These are phyloP conservation scores for Drosophila falleni DNA, from an alignment of 2,888 invertebrate species.

Conservation along the genomic window DNA sequence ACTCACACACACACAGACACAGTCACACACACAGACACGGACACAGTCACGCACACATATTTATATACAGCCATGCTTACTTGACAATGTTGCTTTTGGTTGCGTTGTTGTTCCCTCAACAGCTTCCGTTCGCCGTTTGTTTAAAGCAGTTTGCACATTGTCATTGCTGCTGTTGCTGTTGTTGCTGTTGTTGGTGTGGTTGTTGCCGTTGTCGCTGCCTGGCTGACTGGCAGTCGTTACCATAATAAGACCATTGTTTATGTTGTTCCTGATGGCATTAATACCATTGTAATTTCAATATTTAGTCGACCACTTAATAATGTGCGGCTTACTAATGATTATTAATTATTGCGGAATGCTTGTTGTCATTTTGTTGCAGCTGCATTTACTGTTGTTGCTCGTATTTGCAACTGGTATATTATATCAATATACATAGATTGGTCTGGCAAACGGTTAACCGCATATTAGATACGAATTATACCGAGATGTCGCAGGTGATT, in stretches of 20 bases:
- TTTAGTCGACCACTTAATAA: conserved; percentile 81
- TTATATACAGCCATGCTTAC: not conserved
- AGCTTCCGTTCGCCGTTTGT: conserved; percentile 58
- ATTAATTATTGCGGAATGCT: conserved; percentile 76
- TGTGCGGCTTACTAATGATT: conserved; percentile 80
- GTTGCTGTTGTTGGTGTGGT: conserved; percentile 24
- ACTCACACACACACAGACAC: conserved; percentile 23
- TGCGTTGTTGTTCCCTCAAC: conserved; percentile 8
- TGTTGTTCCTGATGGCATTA: conserved; percentile 75
- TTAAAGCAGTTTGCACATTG: conserved; percentile 77
- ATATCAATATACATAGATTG: conserved; percentile 15
- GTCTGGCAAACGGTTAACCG: conserved; percentile 56
- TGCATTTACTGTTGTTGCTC: conserved; percentile 7
- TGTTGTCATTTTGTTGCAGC: conserved; percentile 52
- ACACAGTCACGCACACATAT: not conserved
- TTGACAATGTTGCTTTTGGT: conserved; percentile 57
- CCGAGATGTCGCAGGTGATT: conserved; percentile 54
- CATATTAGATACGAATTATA: conserved; percentile 63
- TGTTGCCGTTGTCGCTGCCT: conserved; percentile 28
- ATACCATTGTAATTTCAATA: conserved; percentile 80
- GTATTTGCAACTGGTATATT: conserved; percentile 17
- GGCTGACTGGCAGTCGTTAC: conserved; percentile 56
- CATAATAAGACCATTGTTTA: conserved; percentile 76
- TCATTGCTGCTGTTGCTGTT: conserved; percentile 47
- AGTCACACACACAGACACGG: conserved; percentile 20